Base-by-base conservation (phyloP, 2,113 vertebrate genomes). In the Pachyramphus minor region DNA sequence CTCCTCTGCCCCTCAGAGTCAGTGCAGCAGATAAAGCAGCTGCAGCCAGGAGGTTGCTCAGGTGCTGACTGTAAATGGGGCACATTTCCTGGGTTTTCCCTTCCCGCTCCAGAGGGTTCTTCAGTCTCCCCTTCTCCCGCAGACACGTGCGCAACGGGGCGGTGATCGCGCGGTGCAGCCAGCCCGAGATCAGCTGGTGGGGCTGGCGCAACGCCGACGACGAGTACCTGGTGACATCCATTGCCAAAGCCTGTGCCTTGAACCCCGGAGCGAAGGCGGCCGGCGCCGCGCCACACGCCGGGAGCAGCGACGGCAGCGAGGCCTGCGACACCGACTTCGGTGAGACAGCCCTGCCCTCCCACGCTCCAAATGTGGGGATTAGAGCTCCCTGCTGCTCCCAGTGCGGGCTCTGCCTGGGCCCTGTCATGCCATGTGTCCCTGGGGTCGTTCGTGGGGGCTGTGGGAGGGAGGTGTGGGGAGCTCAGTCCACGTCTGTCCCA, bases 121-220 rank as follows among this genome's bases (percentile, higher is more conserved):
- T 1, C 0, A 12, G 53, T 31, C 33, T 85, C 25, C 1, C 2
- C 49, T 94, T 87, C 47, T 77, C 89, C 95, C 8, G 8, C 97
- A 99, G 99, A 58, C 99, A 99, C 63, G 95, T 98, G 93, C 99
- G 98, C 90, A 99, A 99, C 0, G 99, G 99, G 31, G 99, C 98
- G 0, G 99, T 99, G 81, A 99, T 99, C 1, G 98, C 99, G 4
- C 99, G 99, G 77, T 99, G 99, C 98, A 99, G 99, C 97, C 99
- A 99, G 96, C 99, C 99, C 0, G 99, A 99, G 98, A 99, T 99
- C 97, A 99, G 99, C 98, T 99, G 99, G 99, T 99, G 99, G 99
- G 99, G 99, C 95, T 99, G 99, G 99, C 98, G 99, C 66, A 99
- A 99, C 52, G 99, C 99, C 0, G 99, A 99, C 2, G 99, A 99